Percentiles rank a stretch among this genome's conserved stretches.
These are phyloP conservation scores for Chloroclysta siterata DNA, from an alignment of 2,888 invertebrate species.

Conservation along the genomic window DNA sequence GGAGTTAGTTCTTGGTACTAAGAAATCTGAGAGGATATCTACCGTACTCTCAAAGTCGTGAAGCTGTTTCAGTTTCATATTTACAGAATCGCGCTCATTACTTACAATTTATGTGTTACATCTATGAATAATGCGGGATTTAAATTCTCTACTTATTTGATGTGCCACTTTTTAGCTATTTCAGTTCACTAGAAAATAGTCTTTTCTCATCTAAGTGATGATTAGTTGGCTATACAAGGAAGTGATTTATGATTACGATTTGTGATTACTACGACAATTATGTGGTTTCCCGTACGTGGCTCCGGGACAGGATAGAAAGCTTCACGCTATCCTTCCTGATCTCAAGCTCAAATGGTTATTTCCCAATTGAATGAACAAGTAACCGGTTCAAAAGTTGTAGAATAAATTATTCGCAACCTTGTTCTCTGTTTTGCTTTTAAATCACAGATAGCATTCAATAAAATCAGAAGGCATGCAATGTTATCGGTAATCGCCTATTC, in stretches of 20 bases:
- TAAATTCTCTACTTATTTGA: background rate
- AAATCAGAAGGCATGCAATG: slow-evolving; percentile 34
- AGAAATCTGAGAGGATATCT: too few species aligned
- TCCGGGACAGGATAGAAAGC: slow-evolving; percentile 22
- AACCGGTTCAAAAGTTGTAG: slow-evolving; percentile 34
- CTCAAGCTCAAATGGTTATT: slow-evolving; percentile 20
- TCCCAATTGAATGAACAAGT: slow-evolving; percentile 27
- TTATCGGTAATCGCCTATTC: slow-evolving; percentile 34
- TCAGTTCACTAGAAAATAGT: background rate
- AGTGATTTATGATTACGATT: too few species aligned
- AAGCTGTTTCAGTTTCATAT: too few species aligned
- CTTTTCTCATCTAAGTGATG: slow-evolving; percentile 3
- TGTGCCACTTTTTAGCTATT: background rate
- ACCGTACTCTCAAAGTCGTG: too few species aligned
- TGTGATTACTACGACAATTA: slow-evolving; percentile 18
- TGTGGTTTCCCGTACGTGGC: slow-evolving; percentile 11
- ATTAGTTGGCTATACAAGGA: slow-evolving; percentile 16
- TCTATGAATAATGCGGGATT: too few species aligned
- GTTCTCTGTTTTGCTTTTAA: slow-evolving; percentile 33
- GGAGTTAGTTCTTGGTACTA: too few species aligned
- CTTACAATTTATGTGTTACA: too few species aligned
- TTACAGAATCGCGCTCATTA: too few species aligned
- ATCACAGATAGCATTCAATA: slow-evolving; percentile 35
- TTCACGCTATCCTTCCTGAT: slow-evolving; percentile 25
- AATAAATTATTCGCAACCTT: slow-evolving; percentile 37